These are phyloP conservation scores for Sternarchorhynchus goeldii DNA, from an alignment of 2,797 vertebrate genomes.

Conservation along the genomic window DNA sequence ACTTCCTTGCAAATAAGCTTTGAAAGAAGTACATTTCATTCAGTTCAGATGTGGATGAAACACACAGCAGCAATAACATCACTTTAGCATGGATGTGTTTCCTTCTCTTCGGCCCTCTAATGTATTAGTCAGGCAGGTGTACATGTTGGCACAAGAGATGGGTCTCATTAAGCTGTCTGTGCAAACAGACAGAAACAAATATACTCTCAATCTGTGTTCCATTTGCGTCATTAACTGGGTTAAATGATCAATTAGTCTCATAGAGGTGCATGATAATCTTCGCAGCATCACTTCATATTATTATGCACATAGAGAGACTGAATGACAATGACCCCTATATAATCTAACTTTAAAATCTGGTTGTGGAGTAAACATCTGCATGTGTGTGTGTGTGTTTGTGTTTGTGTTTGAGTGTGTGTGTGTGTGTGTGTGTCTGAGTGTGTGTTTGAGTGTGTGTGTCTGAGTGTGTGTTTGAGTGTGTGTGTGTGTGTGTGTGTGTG, in stretches of 20 bases:
- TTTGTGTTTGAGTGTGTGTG: not conserved
- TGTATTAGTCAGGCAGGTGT: constrained; percentile 18
- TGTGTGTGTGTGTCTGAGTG: no score
- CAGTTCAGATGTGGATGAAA: not conserved
- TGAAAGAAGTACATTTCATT: constrained; percentile 6
- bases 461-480: not conserved
- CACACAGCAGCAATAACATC: constrained; percentile 1
- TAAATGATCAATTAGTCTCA: constrained; percentile 46
- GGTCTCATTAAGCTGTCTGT: constrained; percentile 46
- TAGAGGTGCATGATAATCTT: constrained; percentile 40
- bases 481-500: not conserved
- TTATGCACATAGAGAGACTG: constrained; percentile 21
- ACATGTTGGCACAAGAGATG: constrained; percentile 28
- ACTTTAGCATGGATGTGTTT: not conserved
- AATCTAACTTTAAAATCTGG: constrained; percentile 5
- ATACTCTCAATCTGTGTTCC: constrained; percentile 33
- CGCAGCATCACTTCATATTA: constrained; percentile 34
- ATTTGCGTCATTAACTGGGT: constrained; percentile 52
- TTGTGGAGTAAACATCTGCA: not conserved
- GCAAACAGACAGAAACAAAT: constrained; percentile 46
- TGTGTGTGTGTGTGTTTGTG: not conserved
- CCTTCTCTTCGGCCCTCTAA: constrained; percentile 10
- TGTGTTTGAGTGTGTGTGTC: no score
- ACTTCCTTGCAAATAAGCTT: constrained; percentile 19
- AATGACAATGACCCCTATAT: constrained; percentile 17